Evolutionary conservation across 2,113 vertebrate genomes (phyloP).

Genomic region (Craseonycteris thonglongyai): DNA sequence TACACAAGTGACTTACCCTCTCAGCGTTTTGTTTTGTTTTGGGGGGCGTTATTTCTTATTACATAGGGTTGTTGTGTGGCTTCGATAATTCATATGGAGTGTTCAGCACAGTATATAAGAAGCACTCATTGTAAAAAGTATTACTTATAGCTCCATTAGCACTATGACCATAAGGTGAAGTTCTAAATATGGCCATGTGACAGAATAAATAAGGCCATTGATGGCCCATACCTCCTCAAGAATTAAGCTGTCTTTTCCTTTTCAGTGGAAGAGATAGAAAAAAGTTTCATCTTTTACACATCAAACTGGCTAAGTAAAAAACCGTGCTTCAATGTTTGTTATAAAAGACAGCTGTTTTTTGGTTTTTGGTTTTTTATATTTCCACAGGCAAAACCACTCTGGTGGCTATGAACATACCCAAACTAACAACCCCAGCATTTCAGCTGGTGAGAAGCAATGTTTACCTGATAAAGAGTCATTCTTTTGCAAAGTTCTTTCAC

Average conservation of each 20-base stretch:
- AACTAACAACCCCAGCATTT: background rate
- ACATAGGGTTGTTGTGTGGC: background rate
- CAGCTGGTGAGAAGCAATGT: background rate
- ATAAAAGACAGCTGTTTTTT: background rate
- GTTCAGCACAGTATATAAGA: background rate
- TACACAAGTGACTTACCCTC: background rate
- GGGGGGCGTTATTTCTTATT: background rate
- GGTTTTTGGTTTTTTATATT: background rate
- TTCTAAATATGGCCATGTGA: background rate
- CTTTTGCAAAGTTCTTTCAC: background rate
- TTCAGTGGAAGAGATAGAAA: background rate
- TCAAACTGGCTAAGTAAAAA: background rate
- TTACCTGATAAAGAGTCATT: background rate
- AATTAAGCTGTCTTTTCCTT: background rate
- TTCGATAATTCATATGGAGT: background rate
- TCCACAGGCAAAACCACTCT: background rate
- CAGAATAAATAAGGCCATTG: background rate
- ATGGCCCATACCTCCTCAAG: background rate
- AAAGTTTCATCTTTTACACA: background rate
- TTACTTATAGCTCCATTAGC: background rate
- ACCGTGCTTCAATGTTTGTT: background rate
- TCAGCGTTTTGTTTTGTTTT: rapidly evolving
- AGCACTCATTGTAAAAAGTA: background rate
- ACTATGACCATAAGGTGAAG: background rate
- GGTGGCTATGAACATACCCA: background rate